A percentile compares a stretch with the other conserved stretches of the same genome.
Conservation (phyloP, 2,888 invertebrate species). For the Pandemis corylana region DNA sequence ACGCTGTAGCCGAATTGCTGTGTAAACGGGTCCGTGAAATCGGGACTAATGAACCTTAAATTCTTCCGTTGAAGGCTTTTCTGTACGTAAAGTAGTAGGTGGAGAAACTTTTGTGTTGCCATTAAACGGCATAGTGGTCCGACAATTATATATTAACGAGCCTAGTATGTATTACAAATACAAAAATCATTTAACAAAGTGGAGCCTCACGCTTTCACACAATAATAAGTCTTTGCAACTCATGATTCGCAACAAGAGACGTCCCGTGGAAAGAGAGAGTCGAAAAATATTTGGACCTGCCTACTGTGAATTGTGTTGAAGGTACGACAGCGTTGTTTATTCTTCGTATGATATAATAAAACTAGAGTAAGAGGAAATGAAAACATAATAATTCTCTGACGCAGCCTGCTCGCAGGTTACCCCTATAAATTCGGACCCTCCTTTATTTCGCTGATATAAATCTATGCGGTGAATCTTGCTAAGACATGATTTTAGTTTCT, state of each 20-base stretch:
- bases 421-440: slow-evolving; percentile 40
- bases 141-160: too few species aligned
- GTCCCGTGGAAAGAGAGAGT: background rate
- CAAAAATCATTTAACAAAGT: too few species aligned
- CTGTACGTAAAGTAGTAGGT: background rate
- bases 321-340: background rate
- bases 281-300: background rate
- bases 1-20: background rate
- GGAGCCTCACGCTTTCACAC: background rate
- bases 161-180: too few species aligned
- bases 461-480: slow-evolving; percentile 19
- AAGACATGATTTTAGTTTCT: background rate
- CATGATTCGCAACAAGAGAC: background rate
- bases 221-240: background rate
- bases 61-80: too few species aligned
- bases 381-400: slow-evolving; percentile 28
- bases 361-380: slow-evolving; percentile 22
- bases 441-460: slow-evolving; percentile 38
- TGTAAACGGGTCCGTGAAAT: too few species aligned
- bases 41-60: too few species aligned
- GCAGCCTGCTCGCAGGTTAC: slow-evolving; percentile 27
- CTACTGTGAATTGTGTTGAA: background rate
- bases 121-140: too few species aligned
- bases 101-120: background rate
- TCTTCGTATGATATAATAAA: slow-evolving; percentile 8